phyloP scores from a whole-genome alignment of 2,888 invertebrate genomes.

The Orthonevra nobilis region DNA sequence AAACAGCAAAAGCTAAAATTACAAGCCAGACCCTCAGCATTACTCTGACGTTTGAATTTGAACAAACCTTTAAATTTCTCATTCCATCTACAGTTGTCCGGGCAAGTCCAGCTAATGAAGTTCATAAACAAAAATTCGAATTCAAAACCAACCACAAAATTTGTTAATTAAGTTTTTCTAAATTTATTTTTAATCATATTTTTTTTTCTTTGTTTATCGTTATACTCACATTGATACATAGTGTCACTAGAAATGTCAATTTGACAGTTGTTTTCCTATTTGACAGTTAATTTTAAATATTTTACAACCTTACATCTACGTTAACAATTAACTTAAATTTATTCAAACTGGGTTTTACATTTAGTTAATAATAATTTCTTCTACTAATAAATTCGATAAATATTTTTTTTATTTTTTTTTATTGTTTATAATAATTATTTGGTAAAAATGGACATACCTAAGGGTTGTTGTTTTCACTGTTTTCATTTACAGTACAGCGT shows the following conservation, averaged over 20 bases:
- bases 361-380: slow-evolving; percentile 33
- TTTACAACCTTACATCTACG: slow-evolving; percentile 54
- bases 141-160: not conserved
- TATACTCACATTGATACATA: slow-evolving; percentile 42
- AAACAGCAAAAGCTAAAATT: no score
- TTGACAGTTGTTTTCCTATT: slow-evolving; percentile 23
- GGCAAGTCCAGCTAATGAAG: no score
- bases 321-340: slow-evolving; percentile 44
- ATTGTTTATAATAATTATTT: slow-evolving; percentile 46
- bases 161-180: slow-evolving; percentile 61
- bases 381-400: slow-evolving; percentile 69
- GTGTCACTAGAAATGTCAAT: slow-evolving; percentile 29
- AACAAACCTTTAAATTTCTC: no score
- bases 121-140: not conserved
- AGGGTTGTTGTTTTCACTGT: not conserved
- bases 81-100: no score
- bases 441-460: slow-evolving; percentile 68
- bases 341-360: slow-evolving; percentile 49
- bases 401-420: slow-evolving; percentile 26
- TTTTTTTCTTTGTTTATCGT: slow-evolving; percentile 22
- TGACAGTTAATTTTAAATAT: slow-evolving; percentile 25
- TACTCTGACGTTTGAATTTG: no score
- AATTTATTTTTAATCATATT: slow-evolving; percentile 58
- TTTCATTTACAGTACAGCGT: slow-evolving; percentile 50
- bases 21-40: no score